Conservation (phyloP, 2,888 invertebrate species). For the Ernsta delagoae region DNA sequence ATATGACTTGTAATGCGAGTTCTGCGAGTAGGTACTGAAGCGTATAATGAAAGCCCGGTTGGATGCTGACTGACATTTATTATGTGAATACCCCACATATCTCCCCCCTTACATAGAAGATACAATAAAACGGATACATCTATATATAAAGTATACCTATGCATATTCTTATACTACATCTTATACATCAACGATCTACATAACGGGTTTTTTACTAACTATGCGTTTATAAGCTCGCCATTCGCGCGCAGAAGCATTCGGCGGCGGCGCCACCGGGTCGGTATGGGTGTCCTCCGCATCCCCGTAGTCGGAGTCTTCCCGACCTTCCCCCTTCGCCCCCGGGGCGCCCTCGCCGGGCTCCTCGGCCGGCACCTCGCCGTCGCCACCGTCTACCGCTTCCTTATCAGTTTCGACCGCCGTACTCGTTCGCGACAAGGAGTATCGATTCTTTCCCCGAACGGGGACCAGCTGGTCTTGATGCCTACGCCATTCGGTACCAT, state of each 20-base stretch:
- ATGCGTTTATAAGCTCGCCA: neutral
- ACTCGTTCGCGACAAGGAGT: slow-evolving; percentile 41
- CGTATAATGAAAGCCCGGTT: neutral
- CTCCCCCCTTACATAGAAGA: neutral
- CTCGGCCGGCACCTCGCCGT: neutral
- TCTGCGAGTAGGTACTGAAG: neutral
- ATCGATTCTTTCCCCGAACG: neutral
- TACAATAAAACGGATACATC: neutral
- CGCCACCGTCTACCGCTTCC: neutral
- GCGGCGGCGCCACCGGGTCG: neutral
- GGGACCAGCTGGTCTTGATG: slow-evolving; percentile 6
- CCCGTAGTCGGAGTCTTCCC: neutral
- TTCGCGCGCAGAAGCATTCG: neutral
- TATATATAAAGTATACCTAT: too few species aligned
- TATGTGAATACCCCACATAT: neutral
- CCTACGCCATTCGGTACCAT: neutral
- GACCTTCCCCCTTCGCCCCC: neutral
- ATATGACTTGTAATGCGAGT: too few species aligned
- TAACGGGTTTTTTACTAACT: neutral
- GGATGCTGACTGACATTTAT: neutral
- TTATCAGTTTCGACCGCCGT: neutral
- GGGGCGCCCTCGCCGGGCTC: neutral
- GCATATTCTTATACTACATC: too few species aligned
- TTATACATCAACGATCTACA: neutral
- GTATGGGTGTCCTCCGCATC: neutral